phyloP scores from a whole-genome alignment of 2,888 invertebrate species.

The Drepana falcataria region DNA sequence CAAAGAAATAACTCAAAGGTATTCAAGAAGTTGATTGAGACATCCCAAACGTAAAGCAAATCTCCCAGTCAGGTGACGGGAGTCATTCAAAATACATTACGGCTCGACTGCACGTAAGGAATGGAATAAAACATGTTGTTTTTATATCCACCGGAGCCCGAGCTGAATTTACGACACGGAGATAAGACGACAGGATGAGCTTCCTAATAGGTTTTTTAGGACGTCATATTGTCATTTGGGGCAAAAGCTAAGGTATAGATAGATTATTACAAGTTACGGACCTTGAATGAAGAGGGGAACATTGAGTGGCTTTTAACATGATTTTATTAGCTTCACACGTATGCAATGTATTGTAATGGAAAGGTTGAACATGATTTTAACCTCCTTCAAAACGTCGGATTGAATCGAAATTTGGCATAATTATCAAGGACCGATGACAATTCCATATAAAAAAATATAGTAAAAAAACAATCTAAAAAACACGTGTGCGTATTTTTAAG shows the following conservation, averaged over 20 bases:
- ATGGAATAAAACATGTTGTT: slow-evolving; percentile 19
- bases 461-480: no score
- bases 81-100: slow-evolving; percentile 26
- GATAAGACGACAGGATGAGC: slow-evolving; percentile 7
- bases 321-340: no score
- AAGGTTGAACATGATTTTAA: no score
- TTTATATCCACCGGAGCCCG: slow-evolving; percentile 14
- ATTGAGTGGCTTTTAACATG: no score
- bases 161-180: slow-evolving; percentile 16
- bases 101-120: slow-evolving; percentile 9
- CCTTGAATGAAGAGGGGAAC: no score
- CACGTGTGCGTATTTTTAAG: no score
- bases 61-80: slow-evolving; percentile 20
- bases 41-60: slow-evolving; percentile 3
- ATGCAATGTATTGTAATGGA: no score
- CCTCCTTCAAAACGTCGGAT: no score
- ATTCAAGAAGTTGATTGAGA: background rate
- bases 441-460: no score
- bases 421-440: no score
- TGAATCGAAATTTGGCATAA: no score
- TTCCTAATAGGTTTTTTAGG: background rate
- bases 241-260: background rate
- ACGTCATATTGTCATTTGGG: background rate
- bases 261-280: no score
- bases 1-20: background rate